Evolutionary conservation across 37 sponge, comb jelly and placozoan species (phyloP), one percentile per base, ranked within the genome.

Genomic region (Mnemiopsis leidyi): DNA sequence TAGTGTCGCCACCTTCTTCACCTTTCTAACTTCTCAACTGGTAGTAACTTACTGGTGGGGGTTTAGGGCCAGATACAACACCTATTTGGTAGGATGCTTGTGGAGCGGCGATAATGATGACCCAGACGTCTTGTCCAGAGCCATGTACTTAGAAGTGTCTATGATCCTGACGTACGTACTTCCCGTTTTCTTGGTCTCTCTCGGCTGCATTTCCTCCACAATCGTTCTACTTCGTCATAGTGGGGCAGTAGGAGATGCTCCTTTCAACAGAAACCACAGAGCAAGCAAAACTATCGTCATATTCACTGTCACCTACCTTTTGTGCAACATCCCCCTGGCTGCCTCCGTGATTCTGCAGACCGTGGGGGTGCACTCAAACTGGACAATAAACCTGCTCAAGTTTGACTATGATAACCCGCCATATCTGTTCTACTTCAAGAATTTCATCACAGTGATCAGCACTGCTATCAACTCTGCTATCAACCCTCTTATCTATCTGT

Each of bases 361-460:
- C 23, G 30, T 71, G 30, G 75, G 30, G 3, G 30, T 28, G n/a
- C 26, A 29, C 30, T 29, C 75, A 7, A 18, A 71, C 75, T 71
- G 75, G 75, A 71, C n/a, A 28, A 18, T 71, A 23, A 71, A 71
- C 75, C 75, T 28, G n/a, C 75, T 71, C 23, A 13, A 71, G 30
- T 71, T 71, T 24, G 75, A 71, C 23, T 29, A 29, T n/a, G 7
- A 3, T 5, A 71, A 28, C 75, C 75, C 30, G 5, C 75, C 75
- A 7, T 71, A 71, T 24, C 20, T 71, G 30, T 71, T 71, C 75
- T 71, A 71, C 75, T 71, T 71, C 23, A 71, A 29, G 75, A 71
- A 71, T 24, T 71, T 23, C 23, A 5, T 28, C 20, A 29, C 75
- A 13, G 30, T 71, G 7, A 71, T 71, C 75, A 71, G 75, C 75